Conservation (phyloP, 2,113 vertebrate species). For the Thunnus thynnus region DNA sequence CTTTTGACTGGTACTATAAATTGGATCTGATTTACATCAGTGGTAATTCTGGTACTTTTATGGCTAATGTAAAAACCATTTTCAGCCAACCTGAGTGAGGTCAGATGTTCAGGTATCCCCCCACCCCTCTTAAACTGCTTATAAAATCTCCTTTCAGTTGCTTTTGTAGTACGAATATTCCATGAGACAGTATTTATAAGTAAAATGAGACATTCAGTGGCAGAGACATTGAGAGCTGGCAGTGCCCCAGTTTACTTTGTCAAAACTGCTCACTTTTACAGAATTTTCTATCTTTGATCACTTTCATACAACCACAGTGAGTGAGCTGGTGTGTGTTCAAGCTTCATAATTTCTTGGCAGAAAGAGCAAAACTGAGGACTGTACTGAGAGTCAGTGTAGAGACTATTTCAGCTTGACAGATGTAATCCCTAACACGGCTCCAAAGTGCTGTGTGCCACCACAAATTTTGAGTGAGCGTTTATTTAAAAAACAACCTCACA, state of each 20-base stretch:
- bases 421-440: conserved; percentile 75
- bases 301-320: conserved; percentile 54
- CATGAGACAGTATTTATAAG: conserved; percentile 18
- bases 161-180: conserved; percentile 29
- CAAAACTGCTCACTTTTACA: conserved; percentile 59
- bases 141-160: conserved; percentile 25
- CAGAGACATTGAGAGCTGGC: conserved; percentile 50
- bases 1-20: no score
- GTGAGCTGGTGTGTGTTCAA: conserved; percentile 52
- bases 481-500: conserved; percentile 78
- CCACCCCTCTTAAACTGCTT: conserved; percentile 6
- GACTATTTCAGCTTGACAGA: conserved; percentile 70
- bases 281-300: conserved; percentile 69
- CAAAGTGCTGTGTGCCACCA: conserved; percentile 74
- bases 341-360: conserved; percentile 58
- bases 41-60: neutral
- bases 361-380: conserved; percentile 15
- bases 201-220: conserved; percentile 44
- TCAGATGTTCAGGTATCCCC: conserved; percentile 16
- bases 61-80: neutral
- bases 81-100: neutral
- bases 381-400: conserved; percentile 36
- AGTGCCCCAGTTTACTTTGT: conserved; percentile 42
- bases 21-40: neutral
- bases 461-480: conserved; percentile 69